A percentile compares a stretch with the other conserved stretches of the same genome.
These are phyloP conservation scores for Prunella himalayana DNA, from an alignment of 2,113 vertebrate species.

Conservation along the genomic window DNA sequence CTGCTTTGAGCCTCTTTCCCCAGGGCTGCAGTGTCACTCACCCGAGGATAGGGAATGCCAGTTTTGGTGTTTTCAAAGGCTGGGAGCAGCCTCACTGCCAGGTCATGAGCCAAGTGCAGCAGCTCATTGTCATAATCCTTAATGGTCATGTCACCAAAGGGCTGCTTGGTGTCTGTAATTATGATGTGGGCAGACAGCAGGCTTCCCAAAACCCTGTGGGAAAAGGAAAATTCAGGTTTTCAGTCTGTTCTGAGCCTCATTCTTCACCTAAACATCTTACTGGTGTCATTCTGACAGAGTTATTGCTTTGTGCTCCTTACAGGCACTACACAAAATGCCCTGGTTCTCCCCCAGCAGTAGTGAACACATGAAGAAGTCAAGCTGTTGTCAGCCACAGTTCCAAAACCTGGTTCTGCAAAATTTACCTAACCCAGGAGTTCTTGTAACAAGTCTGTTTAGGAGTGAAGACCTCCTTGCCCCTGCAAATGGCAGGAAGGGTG, in stretches of 20 bases:
- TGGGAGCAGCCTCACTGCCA: conserved; percentile 91
- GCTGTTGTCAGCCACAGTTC: background rate
- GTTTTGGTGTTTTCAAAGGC: conserved; percentile 98
- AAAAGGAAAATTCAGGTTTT: background rate
- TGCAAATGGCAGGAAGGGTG: background rate
- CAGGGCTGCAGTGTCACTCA: conserved; percentile 35
- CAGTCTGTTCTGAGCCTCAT: background rate
- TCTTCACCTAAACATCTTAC: background rate
- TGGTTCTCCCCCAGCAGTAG: background rate
- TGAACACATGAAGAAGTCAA: rapidly evolving
- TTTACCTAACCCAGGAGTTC: background rate
- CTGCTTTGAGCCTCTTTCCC: rapidly evolving
- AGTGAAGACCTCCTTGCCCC: background rate
- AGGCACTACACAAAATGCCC: background rate
- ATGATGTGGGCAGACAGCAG: conserved; percentile 96
- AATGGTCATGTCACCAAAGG: conserved; percentile 88
- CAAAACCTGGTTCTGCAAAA: background rate
- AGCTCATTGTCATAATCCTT: conserved; percentile 92
- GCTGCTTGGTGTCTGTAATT: conserved; percentile 90
- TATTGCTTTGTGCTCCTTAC: background rate
- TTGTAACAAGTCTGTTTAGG: background rate
- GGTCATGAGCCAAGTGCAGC: conserved; percentile 90
- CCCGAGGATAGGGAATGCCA: conserved; percentile 95
- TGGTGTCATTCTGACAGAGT: background rate
- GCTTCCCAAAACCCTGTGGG: conserved; percentile 88